Evolutionary conservation across 2,113 vertebrate genomes (phyloP).

Genomic region (Phylloscopus trochiloides): DNA sequence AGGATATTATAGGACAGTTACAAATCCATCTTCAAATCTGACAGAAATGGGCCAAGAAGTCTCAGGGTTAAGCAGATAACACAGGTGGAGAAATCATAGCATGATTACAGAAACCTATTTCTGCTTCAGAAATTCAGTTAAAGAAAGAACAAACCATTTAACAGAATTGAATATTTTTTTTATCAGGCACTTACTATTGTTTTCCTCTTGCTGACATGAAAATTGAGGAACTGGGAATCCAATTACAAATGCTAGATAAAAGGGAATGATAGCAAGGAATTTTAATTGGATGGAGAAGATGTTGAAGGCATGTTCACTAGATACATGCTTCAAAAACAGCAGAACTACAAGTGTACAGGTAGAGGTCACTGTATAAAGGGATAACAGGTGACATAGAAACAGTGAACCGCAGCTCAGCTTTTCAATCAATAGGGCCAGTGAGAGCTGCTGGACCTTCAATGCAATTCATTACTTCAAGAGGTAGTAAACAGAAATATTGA

Average conservation of each 20-base stretch:
- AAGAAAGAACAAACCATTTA: slow-evolving; percentile 21
- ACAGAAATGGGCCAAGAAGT: background rate
- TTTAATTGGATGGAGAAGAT: slow-evolving; percentile 72
- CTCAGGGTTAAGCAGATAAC: background rate
- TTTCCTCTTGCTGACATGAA: slow-evolving; percentile 54
- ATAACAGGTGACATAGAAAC: background rate
- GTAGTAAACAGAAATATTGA: background rate
- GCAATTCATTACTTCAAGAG: background rate
- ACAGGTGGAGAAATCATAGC: background rate
- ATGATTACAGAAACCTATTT: background rate
- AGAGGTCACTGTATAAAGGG: slow-evolving; percentile 23
- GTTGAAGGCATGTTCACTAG: background rate
- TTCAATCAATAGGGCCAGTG: background rate
- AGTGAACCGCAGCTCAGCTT: background rate
- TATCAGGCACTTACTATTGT: slow-evolving; percentile 51
- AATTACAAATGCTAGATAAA: slow-evolving; percentile 78
- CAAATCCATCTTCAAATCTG: background rate
- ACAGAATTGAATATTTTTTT: slow-evolving; percentile 64
- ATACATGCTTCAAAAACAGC: background rate
- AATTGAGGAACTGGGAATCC: slow-evolving; percentile 75
- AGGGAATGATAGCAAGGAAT: slow-evolving; percentile 65
- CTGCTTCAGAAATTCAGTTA: background rate
- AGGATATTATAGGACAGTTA: background rate
- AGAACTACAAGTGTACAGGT: background rate
- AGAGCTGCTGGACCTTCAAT: background rate